phyloP scores from a whole-genome alignment of 2,797 vertebrate species.

The Silurus lanzhouensis region DNA sequence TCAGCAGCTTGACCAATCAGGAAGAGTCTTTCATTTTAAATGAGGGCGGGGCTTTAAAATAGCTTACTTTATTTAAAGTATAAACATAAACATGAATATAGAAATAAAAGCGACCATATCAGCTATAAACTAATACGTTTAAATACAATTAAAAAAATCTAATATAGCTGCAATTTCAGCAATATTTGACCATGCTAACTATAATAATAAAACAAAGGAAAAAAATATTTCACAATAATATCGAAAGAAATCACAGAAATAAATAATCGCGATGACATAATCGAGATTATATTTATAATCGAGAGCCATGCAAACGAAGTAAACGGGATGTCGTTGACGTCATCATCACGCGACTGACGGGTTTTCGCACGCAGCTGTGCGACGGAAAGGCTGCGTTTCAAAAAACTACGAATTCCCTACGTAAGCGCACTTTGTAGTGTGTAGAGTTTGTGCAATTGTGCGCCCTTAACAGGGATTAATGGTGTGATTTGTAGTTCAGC shows the following conservation, averaged over 20 bases:
- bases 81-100: not conserved
- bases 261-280: not conserved
- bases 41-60: not conserved
- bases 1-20: not conserved
- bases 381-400: not conserved
- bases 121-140: not conserved
- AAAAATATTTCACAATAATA: too few relatives aligned
- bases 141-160: not conserved
- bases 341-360: slow-evolving; percentile 37
- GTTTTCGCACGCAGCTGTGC: not conserved
- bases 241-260: not conserved
- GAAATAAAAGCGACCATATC: not conserved
- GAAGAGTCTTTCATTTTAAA: not conserved
- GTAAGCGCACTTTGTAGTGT: not conserved
- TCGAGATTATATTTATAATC: too few relatives aligned
- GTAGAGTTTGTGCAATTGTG: not conserved
- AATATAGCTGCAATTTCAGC: not conserved
- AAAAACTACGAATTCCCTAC: not conserved
- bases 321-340: slow-evolving; percentile 20
- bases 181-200: not conserved
- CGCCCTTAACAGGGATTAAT: not conserved
- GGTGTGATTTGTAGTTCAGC: not conserved
- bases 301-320: too few relatives aligned
- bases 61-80: not conserved
- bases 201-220: too few relatives aligned